Conservation (phyloP, 2,888 invertebrate genomes). For the Agrilus mali region DNA sequence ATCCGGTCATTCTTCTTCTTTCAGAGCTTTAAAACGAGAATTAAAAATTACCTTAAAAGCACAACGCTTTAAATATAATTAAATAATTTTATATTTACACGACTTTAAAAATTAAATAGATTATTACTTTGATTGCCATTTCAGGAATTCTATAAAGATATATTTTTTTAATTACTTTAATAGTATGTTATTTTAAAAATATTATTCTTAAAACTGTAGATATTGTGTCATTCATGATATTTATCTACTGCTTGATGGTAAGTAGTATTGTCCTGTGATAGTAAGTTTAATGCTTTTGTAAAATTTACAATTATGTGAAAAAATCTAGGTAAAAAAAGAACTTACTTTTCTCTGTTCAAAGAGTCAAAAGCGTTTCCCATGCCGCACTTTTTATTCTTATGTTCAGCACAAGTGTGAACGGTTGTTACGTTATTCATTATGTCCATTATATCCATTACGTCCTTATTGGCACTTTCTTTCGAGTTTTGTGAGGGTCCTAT, state of each 20-base stretch:
- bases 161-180: not conserved
- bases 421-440: conserved; percentile 61
- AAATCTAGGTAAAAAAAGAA: conserved; percentile 8
- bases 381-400: conserved; percentile 41
- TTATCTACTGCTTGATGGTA: not conserved
- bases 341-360: conserved; percentile 48
- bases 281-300: not conserved
- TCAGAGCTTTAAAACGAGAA: conserved; percentile 24
- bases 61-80: too few relatives aligned
- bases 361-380: conserved; percentile 42
- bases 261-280: not conserved
- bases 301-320: not conserved
- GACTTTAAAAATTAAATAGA: too few relatives aligned
- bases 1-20: conserved; percentile 47
- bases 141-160: not conserved
- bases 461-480: conserved; percentile 30
- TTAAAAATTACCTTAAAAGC: not conserved
- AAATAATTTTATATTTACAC: too few relatives aligned
- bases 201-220: too few relatives aligned
- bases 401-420: conserved; percentile 43
- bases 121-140: too few relatives aligned
- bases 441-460: conserved; percentile 59
- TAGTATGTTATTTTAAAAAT: not conserved
- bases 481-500: conserved; percentile 25
- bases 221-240: too few relatives aligned